A percentile compares a stretch with the other conserved stretches of the same genome.
Conservation (phyloP, 2,797 vertebrate genomes). For the Anabas testudineus region DNA sequence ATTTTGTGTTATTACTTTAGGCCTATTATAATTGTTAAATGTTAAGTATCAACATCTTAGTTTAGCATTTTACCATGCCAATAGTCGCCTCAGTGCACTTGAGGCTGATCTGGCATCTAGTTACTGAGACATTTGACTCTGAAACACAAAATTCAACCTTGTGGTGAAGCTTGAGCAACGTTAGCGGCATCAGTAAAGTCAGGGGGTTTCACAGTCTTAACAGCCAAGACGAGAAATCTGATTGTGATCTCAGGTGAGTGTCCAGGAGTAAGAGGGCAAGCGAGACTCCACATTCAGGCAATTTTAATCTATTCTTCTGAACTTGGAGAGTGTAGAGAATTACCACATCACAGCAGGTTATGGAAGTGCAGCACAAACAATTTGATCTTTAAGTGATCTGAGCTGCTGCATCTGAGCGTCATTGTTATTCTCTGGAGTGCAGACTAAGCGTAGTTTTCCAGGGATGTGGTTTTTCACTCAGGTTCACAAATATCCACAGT, state of each 20-base stretch:
- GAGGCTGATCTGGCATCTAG: too few relatives aligned
- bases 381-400: conserved; percentile 15
- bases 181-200: too few relatives aligned
- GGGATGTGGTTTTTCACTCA: conserved; percentile 30
- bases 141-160: too few relatives aligned
- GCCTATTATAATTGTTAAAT: too few relatives aligned
- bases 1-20: too few relatives aligned
- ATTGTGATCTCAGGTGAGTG: conserved; percentile 12
- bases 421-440: background rate
- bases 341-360: conserved; percentile 23
- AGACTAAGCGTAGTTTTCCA: conserved; percentile 10
- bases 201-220: background rate
- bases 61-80: too few relatives aligned
- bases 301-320: too few relatives aligned
- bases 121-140: too few relatives aligned
- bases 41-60: too few relatives aligned
- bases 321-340: background rate
- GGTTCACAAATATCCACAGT: conserved; percentile 36
- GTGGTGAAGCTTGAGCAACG: too few relatives aligned
- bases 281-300: too few relatives aligned
- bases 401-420: conserved; percentile 21
- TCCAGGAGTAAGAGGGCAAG: background rate
- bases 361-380: conserved; percentile 35
- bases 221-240: background rate
- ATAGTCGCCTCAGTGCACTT: too few relatives aligned